These are phyloP conservation scores for Rhinogobius similis DNA, from an alignment of 2,113 vertebrate genomes.

Conservation along the genomic window DNA sequence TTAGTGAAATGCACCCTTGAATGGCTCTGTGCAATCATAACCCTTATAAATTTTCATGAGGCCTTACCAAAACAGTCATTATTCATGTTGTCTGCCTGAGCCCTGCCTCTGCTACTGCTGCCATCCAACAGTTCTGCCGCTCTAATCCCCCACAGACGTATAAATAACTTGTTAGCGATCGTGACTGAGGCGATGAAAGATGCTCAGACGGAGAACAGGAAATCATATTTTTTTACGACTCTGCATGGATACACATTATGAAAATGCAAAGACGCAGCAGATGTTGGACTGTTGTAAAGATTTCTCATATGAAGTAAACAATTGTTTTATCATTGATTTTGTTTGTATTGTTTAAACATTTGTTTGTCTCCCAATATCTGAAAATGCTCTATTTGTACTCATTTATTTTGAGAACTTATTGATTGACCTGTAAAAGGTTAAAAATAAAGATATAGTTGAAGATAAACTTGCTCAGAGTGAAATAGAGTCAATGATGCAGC, in stretches of 20 bases:
- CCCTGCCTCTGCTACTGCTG: background rate
- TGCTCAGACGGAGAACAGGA: background rate
- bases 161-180: background rate
- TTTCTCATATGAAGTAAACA: background rate
- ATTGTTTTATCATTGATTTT: background rate
- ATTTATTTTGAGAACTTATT: no score
- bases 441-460: background rate
- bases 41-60: slow-evolving; percentile 9
- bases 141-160: background rate
- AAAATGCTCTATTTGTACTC: no score
- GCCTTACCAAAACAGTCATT: slow-evolving; percentile 19
- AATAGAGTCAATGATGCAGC: background rate
- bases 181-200: background rate
- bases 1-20: slow-evolving; percentile 7
- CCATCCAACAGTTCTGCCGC: background rate
- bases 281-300: background rate
- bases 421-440: no score
- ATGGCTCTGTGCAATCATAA: background rate
- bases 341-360: background rate
- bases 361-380: no score
- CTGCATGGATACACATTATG: background rate
- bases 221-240: background rate
- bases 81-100: slow-evolving; percentile 7
- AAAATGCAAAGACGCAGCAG: background rate
- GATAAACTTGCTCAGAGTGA: background rate